Evolutionary conservation across 1,140 invertebrate genomes (phyloP).

Genomic region (Temnothorax curvispinosus): DNA sequence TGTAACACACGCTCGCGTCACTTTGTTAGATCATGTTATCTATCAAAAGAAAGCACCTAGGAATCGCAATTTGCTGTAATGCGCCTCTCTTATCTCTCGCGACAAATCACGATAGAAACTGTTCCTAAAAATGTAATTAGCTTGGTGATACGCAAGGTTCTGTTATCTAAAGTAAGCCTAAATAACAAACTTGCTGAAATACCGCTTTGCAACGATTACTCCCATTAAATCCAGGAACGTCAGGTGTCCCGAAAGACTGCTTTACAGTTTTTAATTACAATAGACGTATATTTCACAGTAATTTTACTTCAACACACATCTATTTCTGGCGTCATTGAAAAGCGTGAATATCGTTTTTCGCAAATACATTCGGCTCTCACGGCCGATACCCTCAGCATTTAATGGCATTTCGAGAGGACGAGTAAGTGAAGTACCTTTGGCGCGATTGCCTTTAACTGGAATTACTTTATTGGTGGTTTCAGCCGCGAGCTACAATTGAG

Average conservation of each 20-base stretch:
- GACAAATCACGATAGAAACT: background rate
- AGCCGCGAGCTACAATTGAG: conserved; percentile 64
- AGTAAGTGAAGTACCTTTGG: conserved; percentile 56
- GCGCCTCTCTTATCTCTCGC: conserved; percentile 4
- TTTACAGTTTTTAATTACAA: conserved; percentile 26
- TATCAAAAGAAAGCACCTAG: background rate
- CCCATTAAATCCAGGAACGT: background rate
- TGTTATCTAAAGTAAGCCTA: background rate
- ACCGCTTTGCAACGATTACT: background rate
- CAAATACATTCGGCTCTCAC: conserved; percentile 6
- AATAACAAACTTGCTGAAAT: conserved; percentile 24
- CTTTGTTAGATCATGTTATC: background rate
- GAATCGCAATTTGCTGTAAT: background rate
- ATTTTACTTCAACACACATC: background rate
- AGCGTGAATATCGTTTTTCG: conserved; percentile 34
- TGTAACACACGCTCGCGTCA: conserved; percentile 3
- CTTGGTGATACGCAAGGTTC: background rate
- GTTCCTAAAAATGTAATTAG: background rate
- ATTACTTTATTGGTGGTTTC: conserved; percentile 73
- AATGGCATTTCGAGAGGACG: conserved; percentile 45
- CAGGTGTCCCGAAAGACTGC: background rate
- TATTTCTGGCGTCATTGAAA: conserved; percentile 17
- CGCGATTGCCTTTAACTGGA: conserved; percentile 66
- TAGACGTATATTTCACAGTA: background rate
- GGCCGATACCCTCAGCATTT: conserved; percentile 34